phyloP scores from a whole-genome alignment of 1,140 invertebrate species.

The Galleria mellonella region DNA sequence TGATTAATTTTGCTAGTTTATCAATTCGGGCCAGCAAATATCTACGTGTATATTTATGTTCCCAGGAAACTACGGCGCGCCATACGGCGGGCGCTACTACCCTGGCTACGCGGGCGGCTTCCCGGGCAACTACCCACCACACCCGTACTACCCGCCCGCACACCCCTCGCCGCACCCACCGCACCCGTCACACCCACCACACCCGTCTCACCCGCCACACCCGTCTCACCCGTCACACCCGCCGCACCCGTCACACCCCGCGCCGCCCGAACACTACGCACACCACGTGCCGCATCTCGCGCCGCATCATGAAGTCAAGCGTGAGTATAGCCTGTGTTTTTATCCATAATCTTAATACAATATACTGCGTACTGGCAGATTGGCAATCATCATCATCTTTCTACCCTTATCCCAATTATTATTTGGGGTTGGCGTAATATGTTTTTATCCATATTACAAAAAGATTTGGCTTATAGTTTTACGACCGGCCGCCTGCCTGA shows the following conservation, averaged over 20 bases:
- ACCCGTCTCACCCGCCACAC: conserved; percentile 8
- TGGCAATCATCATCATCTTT: no score
- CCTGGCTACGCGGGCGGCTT: conserved; percentile 42
- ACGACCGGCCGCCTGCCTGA: no score
- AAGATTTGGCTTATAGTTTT: no score
- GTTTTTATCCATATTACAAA: no score
- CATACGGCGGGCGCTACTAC: conserved; percentile 49
- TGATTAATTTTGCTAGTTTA: no score
- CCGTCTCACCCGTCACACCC: background rate
- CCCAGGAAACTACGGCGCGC: conserved; percentile 31
- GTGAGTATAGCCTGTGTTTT: conserved; percentile 27
- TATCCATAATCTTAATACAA: background rate
- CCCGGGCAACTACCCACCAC: conserved; percentile 30
- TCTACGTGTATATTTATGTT: no score
- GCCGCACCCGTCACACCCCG: conserved; percentile 8
- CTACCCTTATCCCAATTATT: no score
- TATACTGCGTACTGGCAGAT: no score
- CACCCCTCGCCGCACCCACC: conserved; percentile 24
- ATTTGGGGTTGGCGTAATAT: no score
- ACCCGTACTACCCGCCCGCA: conserved; percentile 15
- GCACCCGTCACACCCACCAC: conserved; percentile 18
- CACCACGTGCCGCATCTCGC: conserved; percentile 6
- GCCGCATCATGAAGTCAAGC: conserved; percentile 26
- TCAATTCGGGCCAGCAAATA: no score
- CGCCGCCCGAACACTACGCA: background rate